Evolutionary conservation across 2,888 invertebrate species (phyloP).

Genomic region (Protophormia terraenovae): DNA sequence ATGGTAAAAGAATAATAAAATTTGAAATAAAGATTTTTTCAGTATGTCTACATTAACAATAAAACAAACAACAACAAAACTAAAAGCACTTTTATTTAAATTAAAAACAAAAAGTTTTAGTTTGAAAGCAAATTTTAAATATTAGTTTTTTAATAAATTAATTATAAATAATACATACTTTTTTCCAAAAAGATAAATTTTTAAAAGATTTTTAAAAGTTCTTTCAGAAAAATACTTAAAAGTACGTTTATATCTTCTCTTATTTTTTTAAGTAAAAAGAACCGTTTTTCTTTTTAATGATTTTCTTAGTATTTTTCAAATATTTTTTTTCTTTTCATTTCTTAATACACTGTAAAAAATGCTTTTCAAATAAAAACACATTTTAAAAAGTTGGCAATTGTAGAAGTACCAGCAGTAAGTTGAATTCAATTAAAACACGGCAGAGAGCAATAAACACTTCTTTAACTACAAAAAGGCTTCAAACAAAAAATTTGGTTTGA

Average conservation of each 20-base stretch:
- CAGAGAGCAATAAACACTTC: constrained; percentile 39
- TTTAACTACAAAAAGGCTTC: constrained; percentile 25
- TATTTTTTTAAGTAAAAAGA: too few species aligned
- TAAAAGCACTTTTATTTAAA: constrained; percentile 51
- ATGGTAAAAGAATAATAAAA: constrained; percentile 39
- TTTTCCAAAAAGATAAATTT: too few species aligned
- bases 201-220: too few species aligned
- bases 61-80: not conserved
- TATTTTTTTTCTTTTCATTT: constrained; percentile 39
- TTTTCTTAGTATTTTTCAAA: not conserved
- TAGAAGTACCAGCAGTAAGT: constrained; percentile 27
- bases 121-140: too few species aligned
- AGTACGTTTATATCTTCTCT: not conserved
- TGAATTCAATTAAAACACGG: constrained; percentile 7
- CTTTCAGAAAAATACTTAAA: too few species aligned
- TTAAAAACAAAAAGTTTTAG: not conserved
- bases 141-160: not conserved
- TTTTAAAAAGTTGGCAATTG: constrained; percentile 13
- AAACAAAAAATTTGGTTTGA: constrained; percentile 42
- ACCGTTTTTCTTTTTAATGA: not conserved
- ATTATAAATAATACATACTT: not conserved
- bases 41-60: constrained; percentile 58
- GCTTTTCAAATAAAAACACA: constrained; percentile 32
- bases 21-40: constrained; percentile 62
- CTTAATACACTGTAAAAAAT: constrained; percentile 25